Evolutionary conservation across 1,140 invertebrate species (phyloP).

Genomic region (Triops longicaudatus): DNA sequence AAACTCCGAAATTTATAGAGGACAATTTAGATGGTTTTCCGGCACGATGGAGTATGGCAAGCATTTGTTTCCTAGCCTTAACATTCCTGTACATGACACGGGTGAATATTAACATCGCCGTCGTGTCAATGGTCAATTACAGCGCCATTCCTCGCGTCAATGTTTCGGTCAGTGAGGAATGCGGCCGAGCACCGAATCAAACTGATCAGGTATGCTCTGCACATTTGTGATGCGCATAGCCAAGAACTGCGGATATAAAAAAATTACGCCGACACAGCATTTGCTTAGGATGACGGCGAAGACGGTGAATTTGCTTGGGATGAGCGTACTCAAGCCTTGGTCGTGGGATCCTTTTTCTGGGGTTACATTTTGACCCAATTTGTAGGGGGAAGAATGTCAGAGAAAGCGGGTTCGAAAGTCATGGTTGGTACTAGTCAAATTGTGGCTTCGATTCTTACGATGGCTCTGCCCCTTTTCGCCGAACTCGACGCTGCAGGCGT

Average conservation of each 20-base stretch:
- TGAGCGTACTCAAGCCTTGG: conserved; percentile 35
- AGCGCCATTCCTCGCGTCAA: conserved; percentile 29
- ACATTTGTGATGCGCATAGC: conserved; percentile 35
- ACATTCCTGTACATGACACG: conserved; percentile 80
- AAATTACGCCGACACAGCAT: neutral
- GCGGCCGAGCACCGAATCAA: neutral
- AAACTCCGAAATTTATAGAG: too few relatives aligned
- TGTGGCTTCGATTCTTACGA: conserved; percentile 39
- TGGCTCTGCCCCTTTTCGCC: conserved; percentile 41
- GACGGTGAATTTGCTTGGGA: conserved; percentile 36
- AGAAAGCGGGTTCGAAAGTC: conserved; percentile 29
- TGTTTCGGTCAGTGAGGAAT: conserved; percentile 25
- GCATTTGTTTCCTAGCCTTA: conserved; percentile 75
- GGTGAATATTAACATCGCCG: conserved; percentile 80
- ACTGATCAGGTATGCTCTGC: conserved; percentile 28
- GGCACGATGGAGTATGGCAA: conserved; percentile 67
- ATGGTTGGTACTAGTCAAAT: conserved; percentile 37
- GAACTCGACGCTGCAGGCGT: conserved; percentile 36
- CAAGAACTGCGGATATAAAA: conserved; percentile 38
- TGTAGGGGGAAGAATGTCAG: conserved; percentile 40
- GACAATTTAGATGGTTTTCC: conserved; percentile 40
- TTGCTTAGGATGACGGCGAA: conserved; percentile 16
- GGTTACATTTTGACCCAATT: conserved; percentile 43
- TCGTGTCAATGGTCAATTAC: conserved; percentile 66
- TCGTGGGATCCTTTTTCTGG: conserved; percentile 41